Percentiles rank a stretch among this genome's conserved stretches.
These are phyloP conservation scores for Meliscaeva auricollis DNA, from an alignment of 2,888 invertebrate species.

Conservation along the genomic window DNA sequence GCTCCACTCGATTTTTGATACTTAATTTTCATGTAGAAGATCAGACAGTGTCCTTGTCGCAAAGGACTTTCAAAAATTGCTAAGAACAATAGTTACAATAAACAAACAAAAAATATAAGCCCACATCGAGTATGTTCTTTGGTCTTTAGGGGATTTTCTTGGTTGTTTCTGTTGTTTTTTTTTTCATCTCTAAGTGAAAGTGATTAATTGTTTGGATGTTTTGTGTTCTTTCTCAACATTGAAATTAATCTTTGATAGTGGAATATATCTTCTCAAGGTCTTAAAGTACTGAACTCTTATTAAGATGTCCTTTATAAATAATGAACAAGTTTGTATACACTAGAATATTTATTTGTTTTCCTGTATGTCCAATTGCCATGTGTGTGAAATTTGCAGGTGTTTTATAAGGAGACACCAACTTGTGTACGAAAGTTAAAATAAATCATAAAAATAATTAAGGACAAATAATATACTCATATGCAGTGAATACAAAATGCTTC, in stretches of 20 bases:
- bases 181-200: background rate
- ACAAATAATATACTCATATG: no score
- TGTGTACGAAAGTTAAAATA: no score
- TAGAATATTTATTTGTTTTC: background rate
- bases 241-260: slow-evolving; percentile 14
- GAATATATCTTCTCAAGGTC: background rate
- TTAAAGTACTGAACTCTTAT: background rate
- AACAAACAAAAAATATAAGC: background rate
- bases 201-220: slow-evolving; percentile 24
- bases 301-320: slow-evolving; percentile 3
- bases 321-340: background rate
- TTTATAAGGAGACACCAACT: no score
- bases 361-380: no score
- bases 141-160: background rate
- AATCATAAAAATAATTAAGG: no score
- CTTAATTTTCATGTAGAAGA: slow-evolving; percentile 24
- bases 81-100: background rate
- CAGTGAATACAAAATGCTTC: no score
- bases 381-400: no score
- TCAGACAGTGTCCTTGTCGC: background rate
- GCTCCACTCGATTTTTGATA: background rate
- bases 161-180: background rate
- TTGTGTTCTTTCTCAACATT: background rate
- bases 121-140: background rate
- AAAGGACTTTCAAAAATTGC: background rate